phyloP scores from a whole-genome alignment of 1,140 invertebrate species.

The Caenorhabditis briggsae region DNA sequence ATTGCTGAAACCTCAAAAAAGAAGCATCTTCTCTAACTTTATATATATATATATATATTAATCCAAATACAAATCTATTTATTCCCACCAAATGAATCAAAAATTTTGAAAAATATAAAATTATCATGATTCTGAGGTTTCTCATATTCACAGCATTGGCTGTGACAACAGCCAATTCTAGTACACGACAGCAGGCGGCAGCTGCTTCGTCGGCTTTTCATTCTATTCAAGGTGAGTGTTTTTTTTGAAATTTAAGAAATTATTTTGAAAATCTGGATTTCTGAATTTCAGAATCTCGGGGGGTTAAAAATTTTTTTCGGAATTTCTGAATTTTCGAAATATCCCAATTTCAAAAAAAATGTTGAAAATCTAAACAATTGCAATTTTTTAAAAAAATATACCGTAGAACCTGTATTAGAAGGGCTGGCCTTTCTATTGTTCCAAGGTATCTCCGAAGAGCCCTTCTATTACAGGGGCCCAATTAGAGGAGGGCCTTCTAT shows the following conservation, averaged over 20 bases:
- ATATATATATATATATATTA: background rate
- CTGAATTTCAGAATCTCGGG: too few relatives aligned
- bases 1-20: background rate
- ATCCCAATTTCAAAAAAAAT: too few relatives aligned
- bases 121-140: constrained; percentile 28
- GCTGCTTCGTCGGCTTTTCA: background rate
- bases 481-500: too few relatives aligned
- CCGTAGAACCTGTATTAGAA: too few relatives aligned
- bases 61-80: background rate
- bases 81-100: background rate
- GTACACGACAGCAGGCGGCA: background rate
- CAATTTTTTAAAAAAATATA: too few relatives aligned
- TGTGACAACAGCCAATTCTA: constrained; percentile 12
- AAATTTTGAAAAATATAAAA: background rate
- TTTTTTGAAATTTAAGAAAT: background rate
- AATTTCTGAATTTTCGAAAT: too few relatives aligned
- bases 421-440: too few relatives aligned
- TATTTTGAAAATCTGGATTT: background rate
- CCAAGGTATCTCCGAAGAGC: too few relatives aligned
- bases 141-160: constrained; percentile 42
- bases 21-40: background rate
- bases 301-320: too few relatives aligned
- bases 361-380: too few relatives aligned
- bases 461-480: too few relatives aligned
- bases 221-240: constrained; percentile 17